Evolutionary conservation across 1,140 invertebrate species (phyloP), one percentile per base, ranked within the genome.

Genomic region (Nautilus pompilius): DNA sequence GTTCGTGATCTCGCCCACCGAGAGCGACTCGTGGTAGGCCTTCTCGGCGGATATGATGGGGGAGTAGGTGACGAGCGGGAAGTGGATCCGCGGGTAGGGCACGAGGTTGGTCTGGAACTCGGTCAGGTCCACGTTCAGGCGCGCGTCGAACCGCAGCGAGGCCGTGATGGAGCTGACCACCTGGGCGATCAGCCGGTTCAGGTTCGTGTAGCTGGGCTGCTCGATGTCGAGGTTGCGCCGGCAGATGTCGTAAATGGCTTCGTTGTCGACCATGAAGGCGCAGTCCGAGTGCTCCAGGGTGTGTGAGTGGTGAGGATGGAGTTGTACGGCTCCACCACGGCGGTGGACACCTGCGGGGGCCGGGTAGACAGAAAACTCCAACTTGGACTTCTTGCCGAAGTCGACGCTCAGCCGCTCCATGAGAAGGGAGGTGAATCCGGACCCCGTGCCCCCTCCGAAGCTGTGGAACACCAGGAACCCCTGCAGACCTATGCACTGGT

Each of bases 231-330:
- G 79, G 57, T 86, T 87, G 58, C 88, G 85, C 1, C 91, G 86
- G 83, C 93, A 95, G 80, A 95, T 94, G 79, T 95, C 92, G 71
- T 94, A 95, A 75, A 95, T 94, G 67, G 91, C 92, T 80, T 94
- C 92, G 79, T 89, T 93, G 83, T 93, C 79, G 56, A 81, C 74
- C 86, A 82, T 79, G 68, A 81, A 80, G 57, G 79, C 74, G 62
- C 80, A 82, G 68, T 80, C 77, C 22, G 77, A 75, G 67, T 80
- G 78, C 61, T 76, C 80, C 68, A 93, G 63, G 79, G 84, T 51
- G 82, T 83, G 62, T 84, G 82, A 30, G 83, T 84, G 58, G 81
- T 83, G 55, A 84, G 57, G 64, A 78, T 70, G 71, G 81, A 70
- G 75, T 82, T 81, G 71, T 80, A 81, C 20, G 79, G 79, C 70